Evolutionary conservation across 2,113 vertebrate species (phyloP).

Genomic region (Sterrhoptilus dennistouni): DNA sequence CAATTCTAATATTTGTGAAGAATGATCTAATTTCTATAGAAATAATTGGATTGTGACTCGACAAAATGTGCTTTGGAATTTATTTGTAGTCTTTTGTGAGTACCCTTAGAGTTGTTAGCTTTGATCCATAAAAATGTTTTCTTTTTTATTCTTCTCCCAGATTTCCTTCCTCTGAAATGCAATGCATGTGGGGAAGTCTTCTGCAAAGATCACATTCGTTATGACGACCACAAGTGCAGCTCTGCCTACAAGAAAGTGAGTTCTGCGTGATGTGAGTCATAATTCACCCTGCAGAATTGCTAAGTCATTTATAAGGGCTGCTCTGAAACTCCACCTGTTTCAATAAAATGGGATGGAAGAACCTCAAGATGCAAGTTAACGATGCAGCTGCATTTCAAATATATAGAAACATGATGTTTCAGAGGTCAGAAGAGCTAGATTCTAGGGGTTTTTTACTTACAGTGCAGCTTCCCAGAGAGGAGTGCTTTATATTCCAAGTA

Average conservation of each 20-base stretch:
- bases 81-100: neutral
- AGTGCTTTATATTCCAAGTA: neutral
- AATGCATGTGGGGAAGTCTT: slow-evolving; percentile 88
- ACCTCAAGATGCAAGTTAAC: neutral
- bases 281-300: neutral
- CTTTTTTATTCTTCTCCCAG: slow-evolving; percentile 54
- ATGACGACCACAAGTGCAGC: slow-evolving; percentile 84
- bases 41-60: neutral
- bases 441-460: neutral
- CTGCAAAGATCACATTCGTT: slow-evolving; percentile 91
- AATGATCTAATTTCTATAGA: rapidly evolving
- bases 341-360: neutral
- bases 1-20: neutral
- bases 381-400: neutral
- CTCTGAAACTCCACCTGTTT: neutral
- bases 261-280: rapidly evolving
- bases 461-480: rapidly evolving
- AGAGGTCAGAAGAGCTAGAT: neutral
- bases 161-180: slow-evolving; percentile 93
- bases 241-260: slow-evolving; percentile 90
- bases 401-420: neutral
- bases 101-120: neutral
- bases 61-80: neutral
- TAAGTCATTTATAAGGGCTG: neutral
- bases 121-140: neutral